These are phyloP conservation scores for Dryadula phaetusa DNA, from an alignment of 2,888 invertebrate genomes.

Conservation along the genomic window DNA sequence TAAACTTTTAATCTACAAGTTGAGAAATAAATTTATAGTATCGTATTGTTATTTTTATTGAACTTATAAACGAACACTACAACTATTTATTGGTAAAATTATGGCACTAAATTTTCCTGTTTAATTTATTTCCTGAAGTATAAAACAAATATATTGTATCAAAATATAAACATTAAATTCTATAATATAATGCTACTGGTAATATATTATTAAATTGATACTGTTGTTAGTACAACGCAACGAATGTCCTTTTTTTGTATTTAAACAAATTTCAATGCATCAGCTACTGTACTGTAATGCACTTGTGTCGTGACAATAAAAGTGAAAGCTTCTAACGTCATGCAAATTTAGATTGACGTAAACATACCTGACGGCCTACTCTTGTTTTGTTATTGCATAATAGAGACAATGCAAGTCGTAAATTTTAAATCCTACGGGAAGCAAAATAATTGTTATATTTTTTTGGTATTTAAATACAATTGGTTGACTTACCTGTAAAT, in stretches of 20 bases:
- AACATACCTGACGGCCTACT: slow-evolving; percentile 62
- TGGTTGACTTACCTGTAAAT: slow-evolving; percentile 6
- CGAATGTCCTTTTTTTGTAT: neutral
- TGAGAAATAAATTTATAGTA: neutral
- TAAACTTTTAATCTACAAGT: neutral
- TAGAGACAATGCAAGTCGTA: slow-evolving; percentile 66
- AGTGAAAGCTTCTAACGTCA: slow-evolving; percentile 74
- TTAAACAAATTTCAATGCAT: neutral
- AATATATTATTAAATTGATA: neutral
- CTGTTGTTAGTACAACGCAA: neutral
- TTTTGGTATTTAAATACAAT: slow-evolving; percentile 47
- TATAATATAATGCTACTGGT: no score
- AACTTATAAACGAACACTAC: neutral
- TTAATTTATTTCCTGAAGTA: neutral
- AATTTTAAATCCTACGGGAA: slow-evolving; percentile 60
- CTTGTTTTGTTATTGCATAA: slow-evolving; percentile 63
- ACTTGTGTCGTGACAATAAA: slow-evolving; percentile 60
- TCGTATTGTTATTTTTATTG: neutral
- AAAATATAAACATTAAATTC: no score
- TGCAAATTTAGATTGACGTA: slow-evolving; percentile 68
- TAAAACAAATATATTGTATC: neutral
- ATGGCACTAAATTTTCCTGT: neutral
- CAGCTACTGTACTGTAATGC: slow-evolving; percentile 13
- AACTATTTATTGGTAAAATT: neutral
- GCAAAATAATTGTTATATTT: slow-evolving; percentile 62